Evolutionary conservation across 2,113 vertebrate genomes (phyloP).

Genomic region (Petrocephalus zakoni): DNA sequence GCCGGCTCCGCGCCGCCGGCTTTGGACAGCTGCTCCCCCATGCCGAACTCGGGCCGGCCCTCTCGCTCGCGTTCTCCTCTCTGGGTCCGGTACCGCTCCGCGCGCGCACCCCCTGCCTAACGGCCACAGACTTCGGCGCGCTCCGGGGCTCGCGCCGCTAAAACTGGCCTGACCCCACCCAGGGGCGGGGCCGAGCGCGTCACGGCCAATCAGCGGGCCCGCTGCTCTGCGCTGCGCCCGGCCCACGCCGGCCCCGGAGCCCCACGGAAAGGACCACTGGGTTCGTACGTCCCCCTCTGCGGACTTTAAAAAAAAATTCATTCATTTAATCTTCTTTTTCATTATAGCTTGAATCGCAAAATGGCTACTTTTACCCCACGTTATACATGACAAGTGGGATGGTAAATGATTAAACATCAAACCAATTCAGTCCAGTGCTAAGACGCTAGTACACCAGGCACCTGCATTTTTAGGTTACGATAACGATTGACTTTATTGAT

Average conservation of each 20-base stretch:
- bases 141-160: not conserved
- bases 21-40: conserved; percentile 82
- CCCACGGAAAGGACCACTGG: not conserved
- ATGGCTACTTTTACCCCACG: not conserved
- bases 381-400: not conserved
- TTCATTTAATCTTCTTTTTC: not conserved
- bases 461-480: not conserved
- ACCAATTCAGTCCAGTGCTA: no score
- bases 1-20: conserved; percentile 65
- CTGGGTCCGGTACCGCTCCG: not conserved
- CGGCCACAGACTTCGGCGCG: not conserved
- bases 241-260: not conserved
- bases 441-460: no score
- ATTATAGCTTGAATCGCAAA: not conserved
- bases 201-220: not conserved
- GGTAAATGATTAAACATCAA: not conserved
- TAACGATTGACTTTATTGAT: not conserved
- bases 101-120: no score
- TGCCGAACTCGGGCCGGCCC: conserved; percentile 24
- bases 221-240: not conserved
- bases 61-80: not conserved
- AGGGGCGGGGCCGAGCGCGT: not conserved
- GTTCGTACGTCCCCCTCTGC: no score
- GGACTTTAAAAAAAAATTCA: not conserved
- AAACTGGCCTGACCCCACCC: not conserved